Evolutionary conservation across 2,797 vertebrate species (phyloP), one percentile per base, ranked within the genome.

Genomic region (Nannoperca obscura): DNA sequence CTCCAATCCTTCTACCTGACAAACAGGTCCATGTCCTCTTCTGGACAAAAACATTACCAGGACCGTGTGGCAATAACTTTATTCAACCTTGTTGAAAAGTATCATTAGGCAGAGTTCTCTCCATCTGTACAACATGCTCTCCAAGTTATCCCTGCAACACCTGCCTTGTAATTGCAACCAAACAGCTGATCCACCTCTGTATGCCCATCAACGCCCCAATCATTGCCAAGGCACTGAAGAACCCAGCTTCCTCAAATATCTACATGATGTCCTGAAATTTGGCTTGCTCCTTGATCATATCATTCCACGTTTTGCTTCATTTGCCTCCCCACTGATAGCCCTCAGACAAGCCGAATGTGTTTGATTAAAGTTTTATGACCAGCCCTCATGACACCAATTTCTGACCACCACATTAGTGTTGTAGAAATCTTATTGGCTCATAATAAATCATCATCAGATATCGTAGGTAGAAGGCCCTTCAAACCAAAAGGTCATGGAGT

Each of bases 151-250:
- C 38, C 42, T 24, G 38, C 77, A 81, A 88, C 86, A 90, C 83
- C 86, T 87, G 86, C 81, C 57, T 84, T 81, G 70, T 83, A 72
- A 67, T 77, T 58, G 59, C n/a, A 54, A 81, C 38, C 65, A 86
- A 82, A 82, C 82, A 85, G 83, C 84, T 85, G 81, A 90, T 81
- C 67, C 74, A 71, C 70, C 79, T 85, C 71, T 71, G 42, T 30
- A 2, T 64, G 59, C 77, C 61, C 67, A 73, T 81, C 71, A 60
- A 52, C 72, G 72, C 4, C 61, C 49, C 36, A 38, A 61, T 73
- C 75, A 53, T 36, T 47, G 64, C 73, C 81, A 81, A 75, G 36
- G 34, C 55, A 49, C 60, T 22, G 57, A 70, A 74, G 68, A 85
- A 62, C 73, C 42, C 52, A 70, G 68, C 53, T 61, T 81, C 46